These are phyloP conservation scores for Hydropsyche tenuis DNA, from an alignment of 1,140 invertebrate genomes.

Conservation along the genomic window DNA sequence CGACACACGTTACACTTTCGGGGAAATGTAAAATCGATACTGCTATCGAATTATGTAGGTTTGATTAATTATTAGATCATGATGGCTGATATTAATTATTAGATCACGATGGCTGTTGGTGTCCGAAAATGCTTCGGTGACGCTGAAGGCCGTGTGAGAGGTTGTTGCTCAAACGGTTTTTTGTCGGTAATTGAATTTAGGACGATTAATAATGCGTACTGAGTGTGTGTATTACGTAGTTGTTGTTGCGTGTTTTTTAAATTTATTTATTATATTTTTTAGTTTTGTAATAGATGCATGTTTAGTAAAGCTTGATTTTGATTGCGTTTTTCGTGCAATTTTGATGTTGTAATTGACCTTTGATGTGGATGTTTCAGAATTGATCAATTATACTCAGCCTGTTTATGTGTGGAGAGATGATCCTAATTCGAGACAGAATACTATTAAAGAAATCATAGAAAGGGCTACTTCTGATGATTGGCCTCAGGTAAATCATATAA, in stretches of 20 bases:
- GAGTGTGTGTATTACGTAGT: too few relatives aligned
- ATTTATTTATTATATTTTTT: slow-evolving; percentile 8
- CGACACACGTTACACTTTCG: neutral
- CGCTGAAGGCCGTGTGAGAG: too few relatives aligned
- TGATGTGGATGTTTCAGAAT: slow-evolving; percentile 66
- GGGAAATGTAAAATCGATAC: too few relatives aligned
- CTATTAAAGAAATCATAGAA: slow-evolving; percentile 88
- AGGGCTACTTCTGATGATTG: slow-evolving; percentile 85
- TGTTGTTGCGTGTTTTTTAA: slow-evolving; percentile 1
- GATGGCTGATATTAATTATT: too few relatives aligned
- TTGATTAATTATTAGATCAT: too few relatives aligned
- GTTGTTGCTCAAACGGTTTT: too few relatives aligned
- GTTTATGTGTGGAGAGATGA: slow-evolving; percentile 93
- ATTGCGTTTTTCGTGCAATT: neutral
- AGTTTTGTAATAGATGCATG: neutral
- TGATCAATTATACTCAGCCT: slow-evolving; percentile 93
- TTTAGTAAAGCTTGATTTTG: neutral
- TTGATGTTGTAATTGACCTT: slow-evolving; percentile 29
- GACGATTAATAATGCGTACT: too few relatives aligned
- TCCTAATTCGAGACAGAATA: slow-evolving; percentile 88
- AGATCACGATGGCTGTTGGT: too few relatives aligned
- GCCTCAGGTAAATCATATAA: too few relatives aligned
- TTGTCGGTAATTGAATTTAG: too few relatives aligned
- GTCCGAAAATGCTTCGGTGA: too few relatives aligned
- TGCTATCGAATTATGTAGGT: too few relatives aligned